Percentiles rank a stretch among this genome's conserved stretches.
These are phyloP conservation scores for Elgaria multicarinata DNA, from an alignment of 2,113 vertebrate genomes.

Conservation along the genomic window DNA sequence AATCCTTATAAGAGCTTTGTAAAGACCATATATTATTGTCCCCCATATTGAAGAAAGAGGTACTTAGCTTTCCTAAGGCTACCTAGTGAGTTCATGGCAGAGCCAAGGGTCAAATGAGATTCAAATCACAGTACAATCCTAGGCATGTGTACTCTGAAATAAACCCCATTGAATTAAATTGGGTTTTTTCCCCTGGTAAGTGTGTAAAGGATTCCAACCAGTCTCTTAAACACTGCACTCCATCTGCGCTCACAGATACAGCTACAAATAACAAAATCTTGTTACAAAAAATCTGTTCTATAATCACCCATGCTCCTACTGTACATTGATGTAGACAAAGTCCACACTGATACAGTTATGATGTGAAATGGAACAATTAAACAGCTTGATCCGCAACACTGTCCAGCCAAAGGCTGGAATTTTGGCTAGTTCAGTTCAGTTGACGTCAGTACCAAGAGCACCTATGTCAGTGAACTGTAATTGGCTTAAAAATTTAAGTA, in stretches of 20 bases:
- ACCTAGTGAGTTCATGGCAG: neutral
- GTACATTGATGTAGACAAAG: neutral
- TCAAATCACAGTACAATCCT: neutral
- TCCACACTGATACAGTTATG: neutral
- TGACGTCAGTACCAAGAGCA: neutral
- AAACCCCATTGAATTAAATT: neutral
- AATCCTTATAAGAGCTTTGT: no score
- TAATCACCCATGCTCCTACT: neutral
- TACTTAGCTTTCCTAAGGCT: neutral
- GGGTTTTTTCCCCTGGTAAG: neutral
- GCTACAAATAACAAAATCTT: neutral
- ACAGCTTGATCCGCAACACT: neutral
- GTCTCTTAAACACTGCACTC: neutral
- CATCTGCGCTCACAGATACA: neutral
- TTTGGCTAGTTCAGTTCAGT: neutral
- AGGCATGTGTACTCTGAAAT: neutral
- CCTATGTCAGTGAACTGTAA: neutral
- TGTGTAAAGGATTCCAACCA: neutral
- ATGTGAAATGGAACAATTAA: conserved; percentile 10
- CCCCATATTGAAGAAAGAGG: no score
- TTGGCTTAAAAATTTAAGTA: neutral
- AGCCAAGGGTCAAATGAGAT: neutral
- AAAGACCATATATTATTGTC: no score
- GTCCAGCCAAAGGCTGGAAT: neutral
- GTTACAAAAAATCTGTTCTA: neutral